Evolutionary conservation across 2,797 vertebrate genomes (phyloP).

Genomic region (Tympanoctomys barrerae): DNA sequence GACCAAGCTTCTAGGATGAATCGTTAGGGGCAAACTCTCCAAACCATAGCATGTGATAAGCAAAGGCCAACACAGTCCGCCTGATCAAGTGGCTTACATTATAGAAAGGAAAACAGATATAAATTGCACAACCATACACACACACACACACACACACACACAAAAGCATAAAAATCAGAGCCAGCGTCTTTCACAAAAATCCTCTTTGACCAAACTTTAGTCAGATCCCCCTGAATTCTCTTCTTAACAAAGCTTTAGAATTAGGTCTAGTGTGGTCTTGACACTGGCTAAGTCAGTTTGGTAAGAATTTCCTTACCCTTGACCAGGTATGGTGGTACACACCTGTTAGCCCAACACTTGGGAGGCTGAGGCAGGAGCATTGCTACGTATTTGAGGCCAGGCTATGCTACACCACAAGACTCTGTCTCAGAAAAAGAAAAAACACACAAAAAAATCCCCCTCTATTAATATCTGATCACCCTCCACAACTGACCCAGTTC

Average conservation of each 20-base stretch:
- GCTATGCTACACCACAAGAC: background rate
- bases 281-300: background rate
- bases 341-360: background rate
- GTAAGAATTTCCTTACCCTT: background rate
- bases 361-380: too few relatives aligned
- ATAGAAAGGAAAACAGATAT: background rate
- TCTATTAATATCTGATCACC: background rate
- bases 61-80: background rate
- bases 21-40: background rate
- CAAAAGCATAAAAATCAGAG: background rate
- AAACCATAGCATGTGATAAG: too few relatives aligned
- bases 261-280: background rate
- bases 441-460: background rate
- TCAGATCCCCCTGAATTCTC: background rate
- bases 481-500: background rate
- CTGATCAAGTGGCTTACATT: background rate
- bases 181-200: background rate
- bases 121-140: fast-evolving
- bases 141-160: fast-evolving
- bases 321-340: background rate
- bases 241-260: background rate
- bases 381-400: background rate
- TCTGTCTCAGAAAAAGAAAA: background rate
- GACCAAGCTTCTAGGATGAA: background rate
- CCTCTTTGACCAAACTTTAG: background rate